Evolutionary conservation across 2,888 invertebrate species (phyloP).

Genomic region (Pachydiplax longipennis): DNA sequence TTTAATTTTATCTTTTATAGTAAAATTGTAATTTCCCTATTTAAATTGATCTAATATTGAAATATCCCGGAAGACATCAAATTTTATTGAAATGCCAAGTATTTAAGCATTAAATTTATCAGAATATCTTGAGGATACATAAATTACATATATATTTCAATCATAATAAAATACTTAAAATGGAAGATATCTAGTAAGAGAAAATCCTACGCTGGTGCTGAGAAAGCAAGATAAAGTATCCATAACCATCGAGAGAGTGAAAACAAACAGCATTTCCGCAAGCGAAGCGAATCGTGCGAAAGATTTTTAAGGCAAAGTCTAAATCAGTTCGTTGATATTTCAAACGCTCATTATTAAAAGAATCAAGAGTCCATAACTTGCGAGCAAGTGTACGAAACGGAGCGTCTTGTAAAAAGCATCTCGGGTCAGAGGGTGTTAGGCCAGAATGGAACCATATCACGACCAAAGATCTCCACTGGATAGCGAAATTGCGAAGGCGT

Average conservation of each 20-base stretch:
- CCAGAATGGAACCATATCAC: not conserved
- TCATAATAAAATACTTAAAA: too few species aligned
- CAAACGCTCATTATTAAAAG: not conserved
- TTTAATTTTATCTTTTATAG: too few species aligned
- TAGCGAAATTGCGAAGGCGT: not conserved
- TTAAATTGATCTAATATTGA: too few species aligned
- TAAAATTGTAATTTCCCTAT: too few species aligned
- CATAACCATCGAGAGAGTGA: not conserved
- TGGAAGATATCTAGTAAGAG: too few species aligned
- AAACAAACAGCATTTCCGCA: not conserved
- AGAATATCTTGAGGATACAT: too few species aligned
- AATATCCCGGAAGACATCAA: too few species aligned
- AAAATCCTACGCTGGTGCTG: too few species aligned
- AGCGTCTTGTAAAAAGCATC: not conserved
- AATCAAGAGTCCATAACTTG: not conserved
- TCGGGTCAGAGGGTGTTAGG: constrained; percentile 3
- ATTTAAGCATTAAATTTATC: too few species aligned
- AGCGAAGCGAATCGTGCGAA: not conserved
- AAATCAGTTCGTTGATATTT: not conserved
- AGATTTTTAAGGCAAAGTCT: not conserved
- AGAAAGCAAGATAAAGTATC: too few species aligned
- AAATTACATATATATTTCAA: too few species aligned
- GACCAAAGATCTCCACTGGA: not conserved
- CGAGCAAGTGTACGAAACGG: not conserved
- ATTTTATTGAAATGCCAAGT: too few species aligned